Conservation (phyloP, 2,113 vertebrate genomes). For the Sinosuthora webbiana region DNA sequence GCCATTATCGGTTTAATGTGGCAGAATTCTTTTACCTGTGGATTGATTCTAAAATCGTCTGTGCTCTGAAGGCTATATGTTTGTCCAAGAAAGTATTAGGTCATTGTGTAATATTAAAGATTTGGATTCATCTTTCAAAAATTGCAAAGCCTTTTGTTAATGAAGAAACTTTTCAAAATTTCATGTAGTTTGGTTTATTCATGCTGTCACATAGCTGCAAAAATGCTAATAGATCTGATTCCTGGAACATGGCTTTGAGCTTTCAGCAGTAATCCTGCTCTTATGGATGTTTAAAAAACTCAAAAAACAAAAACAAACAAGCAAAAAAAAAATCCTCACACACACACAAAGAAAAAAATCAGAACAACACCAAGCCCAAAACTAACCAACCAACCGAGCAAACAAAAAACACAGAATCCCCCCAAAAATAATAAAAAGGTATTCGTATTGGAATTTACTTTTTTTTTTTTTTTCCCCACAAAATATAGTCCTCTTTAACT, state of each 20-base stretch:
- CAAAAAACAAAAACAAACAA: not conserved
- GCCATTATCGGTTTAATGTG: not conserved
- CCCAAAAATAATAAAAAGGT: not conserved
- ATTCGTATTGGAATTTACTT: not conserved
- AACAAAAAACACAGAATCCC: fast-evolving
- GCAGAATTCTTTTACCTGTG: not conserved
- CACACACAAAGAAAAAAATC: too few species aligned
- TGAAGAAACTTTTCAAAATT: not conserved
- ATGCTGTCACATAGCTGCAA: not conserved
- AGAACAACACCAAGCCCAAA: not conserved
- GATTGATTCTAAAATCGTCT: not conserved
- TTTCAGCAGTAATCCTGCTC: not conserved
- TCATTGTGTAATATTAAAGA: not conserved
- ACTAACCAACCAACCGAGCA: not conserved
- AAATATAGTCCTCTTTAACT: not conserved
- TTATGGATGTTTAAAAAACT: not conserved
- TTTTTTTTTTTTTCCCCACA: not conserved
- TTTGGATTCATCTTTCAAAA: not conserved
- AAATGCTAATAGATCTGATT: not conserved
- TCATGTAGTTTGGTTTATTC: not conserved
- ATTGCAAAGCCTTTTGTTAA: not conserved
- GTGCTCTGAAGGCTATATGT: not conserved
- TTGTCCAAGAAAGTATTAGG: not conserved
- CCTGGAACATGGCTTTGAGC: not conserved
- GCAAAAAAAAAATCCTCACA: too few species aligned